phyloP scores from a whole-genome alignment of 2,113 vertebrate genomes.

The Plecotus auritus region DNA sequence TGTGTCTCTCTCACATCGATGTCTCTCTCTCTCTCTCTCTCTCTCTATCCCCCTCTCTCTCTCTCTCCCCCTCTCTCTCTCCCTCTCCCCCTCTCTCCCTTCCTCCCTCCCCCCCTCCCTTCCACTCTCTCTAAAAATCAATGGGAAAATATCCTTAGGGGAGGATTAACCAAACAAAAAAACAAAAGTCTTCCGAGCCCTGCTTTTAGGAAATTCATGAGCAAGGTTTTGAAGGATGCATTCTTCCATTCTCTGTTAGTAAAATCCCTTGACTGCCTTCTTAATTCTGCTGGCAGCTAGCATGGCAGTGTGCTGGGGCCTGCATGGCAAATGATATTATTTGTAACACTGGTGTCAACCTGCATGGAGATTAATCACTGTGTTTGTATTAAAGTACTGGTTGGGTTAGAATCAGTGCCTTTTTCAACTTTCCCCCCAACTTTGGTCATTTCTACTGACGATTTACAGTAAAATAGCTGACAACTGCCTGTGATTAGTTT shows the following conservation, averaged over 20 bases:
- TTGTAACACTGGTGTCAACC: constrained; percentile 17
- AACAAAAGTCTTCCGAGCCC: neutral
- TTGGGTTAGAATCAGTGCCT: constrained; percentile 6
- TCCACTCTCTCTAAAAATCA: no score
- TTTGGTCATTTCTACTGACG: constrained; percentile 35
- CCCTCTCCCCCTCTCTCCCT: no score
- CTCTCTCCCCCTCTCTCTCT: no score
- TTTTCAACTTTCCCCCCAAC: neutral
- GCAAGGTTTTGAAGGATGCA: neutral
- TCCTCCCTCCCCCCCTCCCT: no score
- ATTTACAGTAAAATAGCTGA: constrained; percentile 35
- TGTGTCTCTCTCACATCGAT: no score
- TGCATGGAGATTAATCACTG: constrained; percentile 26
- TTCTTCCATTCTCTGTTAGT: neutral
- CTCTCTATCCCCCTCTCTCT: no score
- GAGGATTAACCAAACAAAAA: no score
- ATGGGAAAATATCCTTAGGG: no score
- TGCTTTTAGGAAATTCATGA: constrained; percentile 30
- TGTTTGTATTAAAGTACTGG: constrained; percentile 22
- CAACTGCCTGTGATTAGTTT: constrained; percentile 44
- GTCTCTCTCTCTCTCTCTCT: no score
- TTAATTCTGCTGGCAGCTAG: neutral
- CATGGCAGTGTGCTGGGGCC: neutral
- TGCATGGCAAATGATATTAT: constrained; percentile 30
- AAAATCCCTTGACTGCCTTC: neutral